phyloP scores from a whole-genome alignment of 2,888 invertebrate species.

The Phaedon cochleariae region DNA sequence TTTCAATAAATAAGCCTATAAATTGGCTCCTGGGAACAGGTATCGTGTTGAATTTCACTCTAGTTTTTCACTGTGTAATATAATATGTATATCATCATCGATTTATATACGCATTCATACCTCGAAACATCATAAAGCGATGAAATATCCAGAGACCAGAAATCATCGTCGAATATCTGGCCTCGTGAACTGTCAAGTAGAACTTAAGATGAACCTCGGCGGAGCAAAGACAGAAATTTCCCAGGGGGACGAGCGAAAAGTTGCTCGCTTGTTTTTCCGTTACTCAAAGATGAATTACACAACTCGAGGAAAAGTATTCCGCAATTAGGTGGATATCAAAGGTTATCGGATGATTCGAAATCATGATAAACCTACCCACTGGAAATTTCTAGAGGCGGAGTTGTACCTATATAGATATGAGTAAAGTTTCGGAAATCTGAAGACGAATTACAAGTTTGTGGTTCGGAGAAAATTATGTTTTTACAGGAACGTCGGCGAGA shows the following conservation, averaged over 20 bases:
- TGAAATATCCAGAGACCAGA: background rate
- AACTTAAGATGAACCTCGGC: background rate
- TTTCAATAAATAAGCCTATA: too few species aligned
- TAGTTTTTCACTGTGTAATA: too few species aligned
- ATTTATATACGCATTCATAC: too few species aligned
- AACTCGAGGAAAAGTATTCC: constrained; percentile 12
- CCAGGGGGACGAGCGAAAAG: background rate
- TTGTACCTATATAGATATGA: background rate
- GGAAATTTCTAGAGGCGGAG: background rate
- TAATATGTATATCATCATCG: too few species aligned
- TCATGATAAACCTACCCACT: background rate
- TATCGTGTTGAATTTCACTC: too few species aligned
- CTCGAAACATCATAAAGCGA: background rate
- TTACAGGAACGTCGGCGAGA: background rate
- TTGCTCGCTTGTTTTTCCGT: background rate
- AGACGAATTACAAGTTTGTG: background rate
- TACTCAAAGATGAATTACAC: constrained; percentile 10
- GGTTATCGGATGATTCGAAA: constrained; percentile 10
- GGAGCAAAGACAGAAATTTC: background rate
- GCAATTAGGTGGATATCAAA: constrained; percentile 15
- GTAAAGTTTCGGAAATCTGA: background rate
- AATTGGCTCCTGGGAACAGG: too few species aligned
- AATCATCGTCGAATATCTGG: background rate
- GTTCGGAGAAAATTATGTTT: background rate
- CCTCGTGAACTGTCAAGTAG: background rate